Evolutionary conservation across 2,888 invertebrate genomes (phyloP).

Genomic region (Pandemis cinnamomeana): DNA sequence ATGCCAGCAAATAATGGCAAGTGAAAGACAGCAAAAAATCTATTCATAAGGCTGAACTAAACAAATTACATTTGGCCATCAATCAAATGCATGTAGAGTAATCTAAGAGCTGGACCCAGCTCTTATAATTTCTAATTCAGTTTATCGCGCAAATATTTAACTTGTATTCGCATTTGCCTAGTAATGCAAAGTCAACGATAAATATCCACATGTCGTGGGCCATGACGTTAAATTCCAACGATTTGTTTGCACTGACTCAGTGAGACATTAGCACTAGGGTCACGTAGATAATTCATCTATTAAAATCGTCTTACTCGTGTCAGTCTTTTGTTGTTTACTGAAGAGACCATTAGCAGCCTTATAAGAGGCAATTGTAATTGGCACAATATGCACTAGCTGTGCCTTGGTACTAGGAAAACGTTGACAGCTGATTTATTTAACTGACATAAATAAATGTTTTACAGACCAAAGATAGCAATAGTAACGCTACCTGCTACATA

Average conservation of each 20-base stretch:
- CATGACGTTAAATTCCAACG: slow-evolving; percentile 18
- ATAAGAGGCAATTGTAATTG: slow-evolving; percentile 24
- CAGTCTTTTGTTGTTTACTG: slow-evolving; percentile 29
- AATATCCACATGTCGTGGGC: not conserved
- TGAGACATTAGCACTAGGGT: slow-evolving; percentile 11
- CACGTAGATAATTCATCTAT: slow-evolving; percentile 38
- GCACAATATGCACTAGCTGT: slow-evolving; percentile 27
- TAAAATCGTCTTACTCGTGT: slow-evolving; percentile 38
- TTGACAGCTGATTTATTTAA: slow-evolving; percentile 11
- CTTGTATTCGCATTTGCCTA: not conserved
- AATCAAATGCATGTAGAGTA: too few species aligned
- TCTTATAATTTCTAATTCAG: too few species aligned
- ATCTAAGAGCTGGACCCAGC: too few species aligned
- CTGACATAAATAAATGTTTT: not conserved
- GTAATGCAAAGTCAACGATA: not conserved
- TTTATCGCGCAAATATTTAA: too few species aligned
- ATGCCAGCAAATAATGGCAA: too few species aligned
- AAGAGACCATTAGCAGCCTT: slow-evolving; percentile 25
- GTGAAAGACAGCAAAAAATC: too few species aligned
- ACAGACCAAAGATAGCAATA: not conserved
- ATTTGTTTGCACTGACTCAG: not conserved
- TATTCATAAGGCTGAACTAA: too few species aligned
- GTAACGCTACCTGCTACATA: not conserved
- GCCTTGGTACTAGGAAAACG: slow-evolving; percentile 23
- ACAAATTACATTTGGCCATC: too few species aligned